Evolutionary conservation across 2,113 vertebrate genomes (phyloP), one percentile per base, ranked within the genome.

Genomic region (Talpa occidentalis): DNA sequence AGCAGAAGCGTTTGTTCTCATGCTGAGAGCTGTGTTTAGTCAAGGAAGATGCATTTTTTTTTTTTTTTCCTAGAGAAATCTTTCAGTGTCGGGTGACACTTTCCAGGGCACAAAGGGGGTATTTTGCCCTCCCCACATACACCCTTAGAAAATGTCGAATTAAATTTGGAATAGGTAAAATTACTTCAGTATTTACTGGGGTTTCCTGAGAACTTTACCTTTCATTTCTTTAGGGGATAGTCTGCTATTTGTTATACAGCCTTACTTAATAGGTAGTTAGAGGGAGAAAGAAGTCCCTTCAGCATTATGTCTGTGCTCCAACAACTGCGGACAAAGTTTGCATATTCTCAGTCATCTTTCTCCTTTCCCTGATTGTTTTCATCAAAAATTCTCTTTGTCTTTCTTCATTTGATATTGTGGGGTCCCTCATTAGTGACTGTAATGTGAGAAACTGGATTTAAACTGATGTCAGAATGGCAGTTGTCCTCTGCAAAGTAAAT

Each of bases 321-420:
- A 88, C 94, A 91, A 78, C 94, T 82, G 80, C 62, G 85, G 73
- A 59, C 93, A 66, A 96, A 97, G 94, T 97, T 97, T 91, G 77
- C 85, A 52, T 77, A 73, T 90, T 93, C 86, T 70, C 87, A 89
- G 84, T 62, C 95, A 91, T 94, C 72, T 76, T 56, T 90, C 88
- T 94, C 77, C 89, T 90, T 74, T 88, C 72, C 84, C 60, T 76
- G 37, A 85, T 95, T 94, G 96, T 97, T 96, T 90, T 81, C 91
- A 97, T 96, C 86, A 96, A 96, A 93, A 97, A 96, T 96, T 97
- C 94, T 86, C 90, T 97, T 96, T 97, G 92, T 97, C 94, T 96
- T 91, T 95, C 86, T 91, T 96, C 80, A 88, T 95, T 86, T 95
- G 90, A 76, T 90, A 80, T 54, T 85, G 37, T 92, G 82, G 74